These are phyloP conservation scores for Bombus cullumanus DNA, from an alignment of 1,140 invertebrate genomes.

Conservation along the genomic window DNA sequence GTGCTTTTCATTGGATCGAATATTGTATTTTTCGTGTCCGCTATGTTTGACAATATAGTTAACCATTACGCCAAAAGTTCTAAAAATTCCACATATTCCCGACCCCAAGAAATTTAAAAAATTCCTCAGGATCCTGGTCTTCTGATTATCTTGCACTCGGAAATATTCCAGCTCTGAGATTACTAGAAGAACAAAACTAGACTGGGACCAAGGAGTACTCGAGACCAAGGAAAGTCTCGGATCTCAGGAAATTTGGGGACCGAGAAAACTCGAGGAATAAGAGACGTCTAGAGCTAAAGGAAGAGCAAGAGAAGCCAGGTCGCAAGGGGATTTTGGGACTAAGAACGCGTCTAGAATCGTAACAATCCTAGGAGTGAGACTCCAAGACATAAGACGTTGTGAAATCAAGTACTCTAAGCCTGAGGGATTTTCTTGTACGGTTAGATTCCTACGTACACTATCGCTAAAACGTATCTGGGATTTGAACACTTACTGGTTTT, in stretches of 20 bases:
- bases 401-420: not conserved
- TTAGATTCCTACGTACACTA: not conserved
- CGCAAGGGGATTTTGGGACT: not conserved
- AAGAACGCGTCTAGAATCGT: not conserved
- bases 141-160: not conserved
- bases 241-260: not conserved
- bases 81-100: not conserved
- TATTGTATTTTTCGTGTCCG: not conserved
- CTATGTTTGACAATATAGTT: not conserved
- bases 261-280: not conserved
- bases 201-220: not conserved
- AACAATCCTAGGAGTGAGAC: not conserved
- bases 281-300: too few species aligned
- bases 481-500: not conserved
- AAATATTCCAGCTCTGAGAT: too few species aligned
- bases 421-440: not conserved
- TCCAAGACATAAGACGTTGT: not conserved
- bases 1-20: conserved; percentile 2
- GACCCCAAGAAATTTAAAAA: not conserved
- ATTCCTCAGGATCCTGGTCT: not conserved
- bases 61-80: not conserved
- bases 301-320: not conserved
- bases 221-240: not conserved
- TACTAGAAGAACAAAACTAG: not conserved
- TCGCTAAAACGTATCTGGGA: not conserved